phyloP scores from a whole-genome alignment of 2,888 invertebrate genomes.

The Dysmachus trigonus region DNA sequence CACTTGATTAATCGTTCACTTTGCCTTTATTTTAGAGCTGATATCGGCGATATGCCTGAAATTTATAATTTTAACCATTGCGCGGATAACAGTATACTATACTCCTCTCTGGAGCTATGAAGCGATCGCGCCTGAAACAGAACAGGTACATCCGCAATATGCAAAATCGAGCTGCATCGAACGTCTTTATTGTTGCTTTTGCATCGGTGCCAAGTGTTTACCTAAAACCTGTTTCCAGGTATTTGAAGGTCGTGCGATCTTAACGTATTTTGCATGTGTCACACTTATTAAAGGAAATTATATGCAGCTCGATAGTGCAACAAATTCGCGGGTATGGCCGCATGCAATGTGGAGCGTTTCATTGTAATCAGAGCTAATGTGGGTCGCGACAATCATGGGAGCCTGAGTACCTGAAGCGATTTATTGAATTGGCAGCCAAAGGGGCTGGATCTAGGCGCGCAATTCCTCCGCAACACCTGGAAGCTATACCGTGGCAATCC shows the following conservation, averaged over 20 bases:
- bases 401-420: background rate
- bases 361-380: background rate
- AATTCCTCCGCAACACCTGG: background rate
- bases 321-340: background rate
- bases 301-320: background rate
- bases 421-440: background rate
- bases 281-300: slow-evolving; percentile 24
- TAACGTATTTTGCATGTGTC: slow-evolving; percentile 29
- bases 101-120: background rate
- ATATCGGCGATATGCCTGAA: background rate
- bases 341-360: background rate
- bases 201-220: background rate
- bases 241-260: slow-evolving; percentile 35
- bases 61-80: slow-evolving; percentile 29
- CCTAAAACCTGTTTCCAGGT: slow-evolving; percentile 18
- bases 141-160: slow-evolving; percentile 39
- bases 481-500: background rate
- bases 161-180: no score
- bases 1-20: slow-evolving; percentile 35
- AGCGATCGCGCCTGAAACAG: slow-evolving; percentile 10
- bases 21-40: slow-evolving; percentile 24
- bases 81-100: slow-evolving; percentile 22
- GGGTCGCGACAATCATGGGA: background rate
- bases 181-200: background rate
- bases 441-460: background rate